phyloP scores from a whole-genome alignment of 1,140 invertebrate species.

The Theocolax elegans region DNA sequence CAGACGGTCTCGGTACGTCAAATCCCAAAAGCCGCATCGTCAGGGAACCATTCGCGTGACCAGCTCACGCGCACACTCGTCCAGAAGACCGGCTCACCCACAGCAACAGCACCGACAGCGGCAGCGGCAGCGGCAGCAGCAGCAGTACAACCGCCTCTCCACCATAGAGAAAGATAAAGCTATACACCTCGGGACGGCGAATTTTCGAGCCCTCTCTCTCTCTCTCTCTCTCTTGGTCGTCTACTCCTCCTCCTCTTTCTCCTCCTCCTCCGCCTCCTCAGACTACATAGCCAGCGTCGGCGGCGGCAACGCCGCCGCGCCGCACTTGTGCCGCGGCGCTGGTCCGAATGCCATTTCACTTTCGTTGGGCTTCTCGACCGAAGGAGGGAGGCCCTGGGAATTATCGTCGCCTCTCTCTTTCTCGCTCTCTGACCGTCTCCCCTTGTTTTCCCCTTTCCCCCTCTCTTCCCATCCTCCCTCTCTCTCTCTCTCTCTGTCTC shows the following conservation, averaged over 20 bases:
- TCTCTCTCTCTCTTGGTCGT: constrained; percentile 42
- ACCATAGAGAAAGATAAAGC: no score
- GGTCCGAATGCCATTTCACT: constrained; percentile 68
- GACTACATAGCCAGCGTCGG: constrained; percentile 5
- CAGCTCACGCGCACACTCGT: background rate
- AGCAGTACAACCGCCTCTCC: no score
- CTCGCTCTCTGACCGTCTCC: constrained; percentile 8
- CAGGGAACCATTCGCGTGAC: constrained; percentile 24
- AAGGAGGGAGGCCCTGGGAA: constrained; percentile 55
- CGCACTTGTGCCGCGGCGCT: constrained; percentile 35
- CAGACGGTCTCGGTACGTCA: background rate
- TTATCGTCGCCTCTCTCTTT: constrained; percentile 55
- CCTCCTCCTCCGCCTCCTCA: constrained; percentile 41
- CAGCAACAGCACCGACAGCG: background rate
- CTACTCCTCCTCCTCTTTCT: constrained; percentile 28
- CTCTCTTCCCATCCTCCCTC: background rate
- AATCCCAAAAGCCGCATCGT: constrained; percentile 24
- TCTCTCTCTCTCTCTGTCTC: background rate
- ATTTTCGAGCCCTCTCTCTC: constrained; percentile 40
- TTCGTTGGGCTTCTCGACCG: constrained; percentile 65
- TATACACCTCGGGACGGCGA: constrained; percentile 19
- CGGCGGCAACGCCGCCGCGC: background rate
- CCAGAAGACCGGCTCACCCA: background rate
- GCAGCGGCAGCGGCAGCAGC: background rate
- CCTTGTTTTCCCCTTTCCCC: constrained; percentile 10